Conservation (phyloP, 2,797 vertebrate genomes). For the Todus mexicanus region DNA sequence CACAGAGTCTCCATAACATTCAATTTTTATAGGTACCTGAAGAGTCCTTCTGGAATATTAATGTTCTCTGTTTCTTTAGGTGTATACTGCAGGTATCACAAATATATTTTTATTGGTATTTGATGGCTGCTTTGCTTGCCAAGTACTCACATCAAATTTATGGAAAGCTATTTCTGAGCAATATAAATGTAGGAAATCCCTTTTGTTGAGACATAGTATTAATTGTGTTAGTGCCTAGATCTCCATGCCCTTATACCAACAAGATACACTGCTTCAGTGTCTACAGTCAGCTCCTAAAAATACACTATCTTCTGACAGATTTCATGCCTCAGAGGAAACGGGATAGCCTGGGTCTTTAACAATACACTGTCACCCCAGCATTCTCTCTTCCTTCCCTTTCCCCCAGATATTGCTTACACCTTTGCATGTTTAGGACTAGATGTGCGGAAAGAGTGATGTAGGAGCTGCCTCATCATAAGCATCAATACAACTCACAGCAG, state of each 20-base stretch:
- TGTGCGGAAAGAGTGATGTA: background rate
- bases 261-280: slow-evolving; percentile 63
- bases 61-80: slow-evolving; percentile 69
- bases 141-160: slow-evolving; percentile 70
- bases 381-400: background rate
- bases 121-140: slow-evolving; percentile 69
- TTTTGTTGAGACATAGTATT: slow-evolving; percentile 54
- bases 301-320: slow-evolving; percentile 35
- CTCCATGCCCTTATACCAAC: slow-evolving; percentile 52
- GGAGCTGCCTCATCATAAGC: background rate
- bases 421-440: background rate
- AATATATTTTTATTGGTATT: slow-evolving; percentile 74
- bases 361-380: background rate
- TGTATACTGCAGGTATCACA: slow-evolving; percentile 68
- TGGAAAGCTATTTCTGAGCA: slow-evolving; percentile 48
- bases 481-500: background rate
- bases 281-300: slow-evolving; percentile 67
- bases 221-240: slow-evolving; percentile 55
- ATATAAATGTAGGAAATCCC: slow-evolving; percentile 61
- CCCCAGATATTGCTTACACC: background rate
- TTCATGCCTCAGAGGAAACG: background rate
- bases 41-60: slow-evolving; percentile 67
- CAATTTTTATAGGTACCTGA: slow-evolving; percentile 66
- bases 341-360: background rate
- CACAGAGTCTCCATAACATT: slow-evolving; percentile 43